Evolutionary conservation across 2,113 vertebrate species (phyloP).

Genomic region (Scalopus aquaticus): DNA sequence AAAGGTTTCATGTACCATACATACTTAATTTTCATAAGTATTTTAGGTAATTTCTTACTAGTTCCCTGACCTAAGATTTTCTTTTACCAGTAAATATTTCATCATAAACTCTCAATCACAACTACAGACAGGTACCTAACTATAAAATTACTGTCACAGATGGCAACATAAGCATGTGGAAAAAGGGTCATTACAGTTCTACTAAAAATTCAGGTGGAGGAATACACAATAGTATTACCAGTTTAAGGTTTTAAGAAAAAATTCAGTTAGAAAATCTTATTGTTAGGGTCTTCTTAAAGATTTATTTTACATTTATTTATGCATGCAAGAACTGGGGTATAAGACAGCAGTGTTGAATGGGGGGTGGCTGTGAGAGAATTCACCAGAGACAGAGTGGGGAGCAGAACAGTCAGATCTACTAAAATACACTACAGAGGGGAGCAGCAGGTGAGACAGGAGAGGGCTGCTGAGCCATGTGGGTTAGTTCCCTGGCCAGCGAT

Average conservation of each 20-base stretch:
- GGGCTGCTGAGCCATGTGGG: too few relatives aligned
- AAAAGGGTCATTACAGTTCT: neutral
- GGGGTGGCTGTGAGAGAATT: too few relatives aligned
- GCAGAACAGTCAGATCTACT: too few relatives aligned
- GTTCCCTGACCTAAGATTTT: conserved; percentile 36
- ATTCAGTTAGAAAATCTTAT: too few relatives aligned
- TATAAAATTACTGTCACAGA: neutral
- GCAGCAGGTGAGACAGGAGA: too few relatives aligned
- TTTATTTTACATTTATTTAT: too few relatives aligned
- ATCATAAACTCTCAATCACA: conserved; percentile 1
- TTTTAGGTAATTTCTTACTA: neutral
- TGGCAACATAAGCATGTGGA: neutral
- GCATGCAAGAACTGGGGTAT: too few relatives aligned
- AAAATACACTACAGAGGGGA: too few relatives aligned
- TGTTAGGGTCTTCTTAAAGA: too few relatives aligned
- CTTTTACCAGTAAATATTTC: conserved; percentile 19
- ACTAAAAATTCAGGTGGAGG: neutral
- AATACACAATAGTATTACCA: neutral
- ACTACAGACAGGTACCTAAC: neutral
- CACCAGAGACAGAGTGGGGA: too few relatives aligned
- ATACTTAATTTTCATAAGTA: neutral
- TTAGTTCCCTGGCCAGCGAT: too few relatives aligned
- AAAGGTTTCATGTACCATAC: neutral
- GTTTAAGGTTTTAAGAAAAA: neutral
- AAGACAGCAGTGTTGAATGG: too few relatives aligned